Evolutionary conservation across 2,888 invertebrate species (phyloP).

Genomic region (Adelognathus sp.): DNA sequence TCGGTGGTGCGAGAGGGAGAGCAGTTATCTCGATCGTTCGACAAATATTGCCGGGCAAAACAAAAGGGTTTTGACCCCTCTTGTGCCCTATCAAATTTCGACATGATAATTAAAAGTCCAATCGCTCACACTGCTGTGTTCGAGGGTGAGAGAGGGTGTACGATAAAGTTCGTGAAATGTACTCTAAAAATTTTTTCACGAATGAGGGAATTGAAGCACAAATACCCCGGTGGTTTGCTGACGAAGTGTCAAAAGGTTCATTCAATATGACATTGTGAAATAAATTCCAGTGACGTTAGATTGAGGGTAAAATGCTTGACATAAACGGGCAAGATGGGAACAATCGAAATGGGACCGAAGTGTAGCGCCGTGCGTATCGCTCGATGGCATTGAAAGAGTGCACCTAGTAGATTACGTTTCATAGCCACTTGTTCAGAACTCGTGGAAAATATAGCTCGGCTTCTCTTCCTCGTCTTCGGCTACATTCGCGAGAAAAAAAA

Average conservation of each 20-base stretch:
- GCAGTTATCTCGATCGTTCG: constrained; percentile 37
- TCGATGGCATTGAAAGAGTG: constrained; percentile 19
- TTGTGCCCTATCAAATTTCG: constrained; percentile 50
- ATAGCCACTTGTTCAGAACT: constrained; percentile 16
- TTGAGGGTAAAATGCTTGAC: background rate
- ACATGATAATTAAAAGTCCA: constrained; percentile 55
- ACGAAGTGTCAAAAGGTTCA: background rate
- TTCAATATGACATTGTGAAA: background rate
- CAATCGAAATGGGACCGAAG: no score
- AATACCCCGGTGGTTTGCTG: background rate
- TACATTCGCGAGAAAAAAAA: constrained; percentile 14
- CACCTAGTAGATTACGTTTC: constrained; percentile 18
- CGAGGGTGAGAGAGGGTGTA: background rate
- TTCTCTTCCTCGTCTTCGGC: background rate
- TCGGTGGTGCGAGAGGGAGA: background rate
- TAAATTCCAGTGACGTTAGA: background rate
- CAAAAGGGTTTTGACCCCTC: constrained; percentile 42
- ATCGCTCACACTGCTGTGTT: no score
- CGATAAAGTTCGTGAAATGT: constrained; percentile 13
- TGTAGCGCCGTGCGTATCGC: background rate
- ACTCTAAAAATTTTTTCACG: constrained; percentile 20
- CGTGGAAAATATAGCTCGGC: constrained; percentile 3
- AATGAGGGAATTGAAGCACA: constrained; percentile 14
- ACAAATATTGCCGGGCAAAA: constrained; percentile 42
- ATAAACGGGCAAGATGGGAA: background rate